Percentiles rank a stretch among this genome's conserved stretches.
Conservation (phyloP, 2,113 vertebrate genomes). For the Procapra przewalskii region DNA sequence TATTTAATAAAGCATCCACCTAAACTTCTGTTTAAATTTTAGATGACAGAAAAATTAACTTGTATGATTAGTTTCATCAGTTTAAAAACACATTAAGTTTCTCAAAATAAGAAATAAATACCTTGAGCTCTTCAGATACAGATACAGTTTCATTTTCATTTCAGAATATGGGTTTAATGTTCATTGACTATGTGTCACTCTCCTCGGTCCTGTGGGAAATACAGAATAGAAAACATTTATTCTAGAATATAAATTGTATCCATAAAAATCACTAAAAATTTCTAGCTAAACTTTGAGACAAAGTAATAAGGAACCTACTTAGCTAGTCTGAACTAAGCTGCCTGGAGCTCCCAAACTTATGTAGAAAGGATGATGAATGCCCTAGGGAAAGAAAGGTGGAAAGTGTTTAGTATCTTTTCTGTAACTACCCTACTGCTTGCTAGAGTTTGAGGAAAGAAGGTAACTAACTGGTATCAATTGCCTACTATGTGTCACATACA, state of each 20-base stretch:
- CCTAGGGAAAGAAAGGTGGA: background rate
- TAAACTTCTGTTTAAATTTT: background rate
- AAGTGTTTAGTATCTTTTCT: background rate
- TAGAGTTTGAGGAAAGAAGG: background rate
- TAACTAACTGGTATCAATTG: background rate
- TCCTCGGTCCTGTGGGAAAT: background rate
- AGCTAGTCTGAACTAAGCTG: background rate
- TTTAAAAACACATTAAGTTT: background rate
- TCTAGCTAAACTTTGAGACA: background rate
- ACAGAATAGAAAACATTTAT: background rate
- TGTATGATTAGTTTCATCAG: background rate
- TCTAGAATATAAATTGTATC: background rate
- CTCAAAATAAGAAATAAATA: background rate
- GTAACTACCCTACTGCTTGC: background rate
- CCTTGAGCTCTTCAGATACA: background rate
- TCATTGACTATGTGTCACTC: background rate
- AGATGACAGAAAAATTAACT: background rate
- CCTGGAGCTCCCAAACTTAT: background rate
- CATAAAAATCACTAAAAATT: slow-evolving; percentile 6
- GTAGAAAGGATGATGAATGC: background rate
- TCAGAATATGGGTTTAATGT: background rate
- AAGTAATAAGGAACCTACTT: background rate
- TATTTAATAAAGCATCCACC: background rate
- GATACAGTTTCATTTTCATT: slow-evolving; percentile 31
- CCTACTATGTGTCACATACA: background rate